Base-by-base conservation (phyloP, 2,888 invertebrate species). In the Mythimna ferrago region DNA sequence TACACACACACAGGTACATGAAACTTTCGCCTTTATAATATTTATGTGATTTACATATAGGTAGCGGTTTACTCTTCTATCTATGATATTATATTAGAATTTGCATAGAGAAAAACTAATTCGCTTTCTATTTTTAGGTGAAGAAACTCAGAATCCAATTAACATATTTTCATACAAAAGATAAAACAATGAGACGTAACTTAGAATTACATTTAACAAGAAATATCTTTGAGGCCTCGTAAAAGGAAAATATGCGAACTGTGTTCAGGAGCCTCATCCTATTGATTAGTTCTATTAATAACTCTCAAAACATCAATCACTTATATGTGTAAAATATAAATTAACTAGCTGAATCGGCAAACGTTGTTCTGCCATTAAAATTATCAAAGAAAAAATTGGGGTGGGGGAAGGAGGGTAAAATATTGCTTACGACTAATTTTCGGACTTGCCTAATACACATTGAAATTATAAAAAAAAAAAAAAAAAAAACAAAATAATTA, bases 221-320 rank as follows among this genome's bases (percentile, higher is more conserved):
- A 44, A 61, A 70, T 71, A 41, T 44, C 48, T 56, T 64, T 72
- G 66, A 60, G 11, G 61, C 32, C n/a, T 51, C 32, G 16, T 66
- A 57, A 71, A 69, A 73, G 82, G 76, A 78, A 81, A 81, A 81
- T 69, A 60, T 57, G 19, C 66, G 38, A 10, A 14, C 19, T 66
- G 16, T 68, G 11, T 32, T 41, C 53, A 51, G n/a, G 26, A 56
- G 56, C 66, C 14, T 63, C 63, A 66, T 54, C 16, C 58, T 56
- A 51, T 51, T 66, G 63, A 67, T 80, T 61, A 64, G 9, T 66
- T 60, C 60, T 78, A 74, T 51, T 64, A 64, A 56, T 78, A 80
- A 56, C n/a, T 65, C 3, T 38, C 7, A 58, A 80, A 73, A 66
- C 57, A 66, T 66, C 44, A 76, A 63, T 76, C 53, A 75, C 35